Evolutionary conservation across 2,888 invertebrate genomes (phyloP), one percentile per base, ranked within the genome.

Genomic region (Lordiphosa andalusiaca): DNA sequence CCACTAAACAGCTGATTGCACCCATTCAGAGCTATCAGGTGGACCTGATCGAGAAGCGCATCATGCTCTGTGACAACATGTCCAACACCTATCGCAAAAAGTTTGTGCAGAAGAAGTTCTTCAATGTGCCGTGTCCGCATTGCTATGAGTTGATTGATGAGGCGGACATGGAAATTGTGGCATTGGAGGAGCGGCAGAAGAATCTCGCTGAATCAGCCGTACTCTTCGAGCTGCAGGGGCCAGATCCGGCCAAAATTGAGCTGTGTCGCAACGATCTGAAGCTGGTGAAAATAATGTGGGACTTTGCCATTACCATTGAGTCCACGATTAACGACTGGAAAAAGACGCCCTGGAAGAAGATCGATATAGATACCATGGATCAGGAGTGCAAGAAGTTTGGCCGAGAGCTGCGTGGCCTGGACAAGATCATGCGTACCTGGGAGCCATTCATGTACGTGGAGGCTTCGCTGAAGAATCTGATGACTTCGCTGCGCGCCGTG

Each of bases 311-410:
- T 68, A 93, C 97, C 35, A 95, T 97, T 19, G 92, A 93, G 83
- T 94, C 95, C 1, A 95, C 94, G 55, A 93, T 98, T 55, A 93
- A 95, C 50, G 95, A 95, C 87, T 98, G 98, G 98, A 97, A 97
- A 89, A 95, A 93, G 59, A 98, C 97, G 0, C 93, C 94, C 0
- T 98, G 98, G 98, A 95, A 95, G 85, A 95, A 95, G 86, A 96
- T 98, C 60, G 97, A 98, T 82, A 95, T 97, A 2, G 98, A 98
- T 83, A 93, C 93, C 52, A 97, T 98, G 96, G 98, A 98, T 86
- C 94, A 95, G 88, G 97, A 98, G 86, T 96, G 97, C 90, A 98
- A 98, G 89, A 94, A 95, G 76, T 95, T 97, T 86, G 93, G 94
- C 0, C 96, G 96, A 85, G 96, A 97, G 74, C 88, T 96, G 30